A percentile compares a stretch with the other conserved stretches of the same genome.
phyloP scores from a whole-genome alignment of 2,888 invertebrate genomes.

The Agrochola circellaris region DNA sequence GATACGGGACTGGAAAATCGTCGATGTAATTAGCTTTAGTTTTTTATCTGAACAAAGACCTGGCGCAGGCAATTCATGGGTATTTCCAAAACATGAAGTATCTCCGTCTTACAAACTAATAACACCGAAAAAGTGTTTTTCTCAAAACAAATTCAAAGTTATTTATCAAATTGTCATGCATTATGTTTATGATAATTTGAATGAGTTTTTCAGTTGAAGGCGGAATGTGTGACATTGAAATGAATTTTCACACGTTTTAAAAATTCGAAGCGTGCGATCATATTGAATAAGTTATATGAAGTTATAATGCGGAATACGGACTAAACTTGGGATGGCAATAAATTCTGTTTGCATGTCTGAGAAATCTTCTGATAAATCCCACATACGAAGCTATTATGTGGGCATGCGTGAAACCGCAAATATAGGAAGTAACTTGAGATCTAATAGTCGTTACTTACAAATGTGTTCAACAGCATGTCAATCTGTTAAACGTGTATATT shows the following conservation, averaged over 20 bases:
- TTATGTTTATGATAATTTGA: slow-evolving; percentile 33
- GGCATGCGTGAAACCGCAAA: slow-evolving; percentile 75
- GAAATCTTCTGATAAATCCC: slow-evolving; percentile 60
- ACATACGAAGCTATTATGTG: slow-evolving; percentile 62
- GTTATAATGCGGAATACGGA: slow-evolving; percentile 39
- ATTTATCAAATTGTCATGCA: slow-evolving; percentile 48
- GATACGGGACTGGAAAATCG: slow-evolving; percentile 37
- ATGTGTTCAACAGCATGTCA: slow-evolving; percentile 52
- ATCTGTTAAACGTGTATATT: slow-evolving; percentile 40
- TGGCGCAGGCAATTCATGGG: slow-evolving; percentile 26
- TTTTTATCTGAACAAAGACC: slow-evolving; percentile 36
- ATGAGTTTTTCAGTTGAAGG: slow-evolving; percentile 35
- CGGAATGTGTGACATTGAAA: slow-evolving; percentile 41
- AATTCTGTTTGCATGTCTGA: slow-evolving; percentile 52
- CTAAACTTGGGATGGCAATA: slow-evolving; percentile 29
- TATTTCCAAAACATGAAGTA: slow-evolving; percentile 35
- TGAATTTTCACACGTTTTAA: slow-evolving; percentile 57
- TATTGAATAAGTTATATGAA: slow-evolving; percentile 46
- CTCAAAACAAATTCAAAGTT: slow-evolving; percentile 33
- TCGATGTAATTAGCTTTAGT: slow-evolving; percentile 41
- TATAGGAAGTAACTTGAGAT: slow-evolving; percentile 77
- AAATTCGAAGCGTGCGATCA: slow-evolving; percentile 25
- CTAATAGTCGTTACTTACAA: slow-evolving; percentile 68
- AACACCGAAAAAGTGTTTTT: slow-evolving; percentile 7
- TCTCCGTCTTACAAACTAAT: slow-evolving; percentile 11